phyloP scores from a whole-genome alignment of 2,888 invertebrate species.

The Antitype chi region DNA sequence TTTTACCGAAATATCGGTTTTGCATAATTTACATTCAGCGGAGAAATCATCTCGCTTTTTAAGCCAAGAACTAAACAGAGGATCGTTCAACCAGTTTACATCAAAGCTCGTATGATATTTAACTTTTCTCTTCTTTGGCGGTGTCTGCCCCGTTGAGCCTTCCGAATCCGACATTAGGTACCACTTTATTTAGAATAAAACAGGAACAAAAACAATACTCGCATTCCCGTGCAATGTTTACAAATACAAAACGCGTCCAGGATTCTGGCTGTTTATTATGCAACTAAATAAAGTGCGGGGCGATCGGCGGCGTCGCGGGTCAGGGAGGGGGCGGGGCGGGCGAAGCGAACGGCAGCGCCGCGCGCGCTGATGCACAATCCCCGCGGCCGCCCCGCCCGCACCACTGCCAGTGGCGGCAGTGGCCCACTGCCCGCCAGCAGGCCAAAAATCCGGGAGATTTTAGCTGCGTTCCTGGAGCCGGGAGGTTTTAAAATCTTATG shows the following conservation, averaged over 20 bases:
- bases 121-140: slow-evolving; percentile 4
- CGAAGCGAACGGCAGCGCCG: slow-evolving; percentile 1
- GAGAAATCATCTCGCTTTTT: slow-evolving; percentile 8
- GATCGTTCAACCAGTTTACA: slow-evolving; percentile 12
- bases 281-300: neutral
- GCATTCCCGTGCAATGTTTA: neutral
- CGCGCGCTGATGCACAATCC: too few relatives aligned
- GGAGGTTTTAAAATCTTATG: neutral
- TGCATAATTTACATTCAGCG: slow-evolving; percentile 18
- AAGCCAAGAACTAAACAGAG: slow-evolving; percentile 16
- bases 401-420: too few relatives aligned
- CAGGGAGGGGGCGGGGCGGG: neutral
- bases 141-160: neutral
- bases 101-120: neutral
- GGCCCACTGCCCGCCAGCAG: too few relatives aligned
- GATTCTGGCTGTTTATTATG: neutral
- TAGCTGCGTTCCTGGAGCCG: neutral
- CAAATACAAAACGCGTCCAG: neutral
- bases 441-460: neutral
- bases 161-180: slow-evolving; percentile 1
- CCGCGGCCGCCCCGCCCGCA: neutral
- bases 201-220: slow-evolving; percentile 5
- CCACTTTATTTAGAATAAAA: neutral
- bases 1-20: slow-evolving; percentile 9
- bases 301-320: neutral